phyloP scores from a whole-genome alignment of 23 tunicate species.

The Botrylloides violaceus region DNA sequence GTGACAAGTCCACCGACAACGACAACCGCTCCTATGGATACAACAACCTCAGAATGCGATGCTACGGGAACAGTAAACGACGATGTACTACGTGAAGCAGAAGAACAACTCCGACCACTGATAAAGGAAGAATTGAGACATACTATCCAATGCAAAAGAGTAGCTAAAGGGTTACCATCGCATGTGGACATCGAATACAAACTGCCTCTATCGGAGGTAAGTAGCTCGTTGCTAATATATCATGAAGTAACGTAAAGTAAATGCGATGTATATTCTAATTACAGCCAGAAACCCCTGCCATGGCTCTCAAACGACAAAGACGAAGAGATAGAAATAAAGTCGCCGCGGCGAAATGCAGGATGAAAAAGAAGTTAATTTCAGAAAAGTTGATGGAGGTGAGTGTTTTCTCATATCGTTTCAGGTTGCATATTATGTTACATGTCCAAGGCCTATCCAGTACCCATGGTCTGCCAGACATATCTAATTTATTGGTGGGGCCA shows the following conservation, averaged over 20 bases:
- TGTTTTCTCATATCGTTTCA: no score
- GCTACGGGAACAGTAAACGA: conserved; percentile 19
- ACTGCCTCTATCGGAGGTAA: conserved; percentile 45
- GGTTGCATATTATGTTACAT: no score
- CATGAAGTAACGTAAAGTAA: not conserved
- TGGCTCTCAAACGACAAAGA: conserved; percentile 39
- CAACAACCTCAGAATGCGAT: conserved; percentile 14
- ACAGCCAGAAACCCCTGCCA: conserved; percentile 43
- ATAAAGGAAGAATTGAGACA: conserved; percentile 80
- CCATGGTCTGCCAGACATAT: no score
- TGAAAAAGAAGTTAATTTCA: conserved; percentile 71
- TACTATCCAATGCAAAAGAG: conserved; percentile 61
- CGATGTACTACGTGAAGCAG: conserved; percentile 54
- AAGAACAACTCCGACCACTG: conserved; percentile 78
- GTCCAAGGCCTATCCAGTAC: no score
- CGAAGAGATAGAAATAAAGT: conserved; percentile 84
- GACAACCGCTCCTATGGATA: conserved; percentile 1
- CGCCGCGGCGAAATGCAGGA: conserved; percentile 90
- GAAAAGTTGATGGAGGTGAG: conserved; percentile 66
- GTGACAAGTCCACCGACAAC: not conserved
- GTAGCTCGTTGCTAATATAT: not conserved
- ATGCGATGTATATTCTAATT: not conserved
- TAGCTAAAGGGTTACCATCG: conserved; percentile 75
- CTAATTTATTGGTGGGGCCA: no score
- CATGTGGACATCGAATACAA: conserved; percentile 66